Conservation (phyloP, 2,888 invertebrate genomes). For the Cremastinae sp. region DNA sequence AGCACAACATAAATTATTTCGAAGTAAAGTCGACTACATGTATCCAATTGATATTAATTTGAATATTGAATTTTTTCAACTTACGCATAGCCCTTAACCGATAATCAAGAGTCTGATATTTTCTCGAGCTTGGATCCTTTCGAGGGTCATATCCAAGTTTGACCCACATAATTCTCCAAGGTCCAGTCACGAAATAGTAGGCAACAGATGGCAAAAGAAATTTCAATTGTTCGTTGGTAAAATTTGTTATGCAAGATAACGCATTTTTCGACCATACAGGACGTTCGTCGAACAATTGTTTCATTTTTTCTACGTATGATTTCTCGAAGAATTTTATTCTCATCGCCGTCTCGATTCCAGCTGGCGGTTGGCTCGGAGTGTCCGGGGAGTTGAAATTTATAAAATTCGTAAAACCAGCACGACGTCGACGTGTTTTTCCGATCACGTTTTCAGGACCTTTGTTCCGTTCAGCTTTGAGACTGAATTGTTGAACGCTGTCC, state of each 20-base stretch:
- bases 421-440: slow-evolving; percentile 81
- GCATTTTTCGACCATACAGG: slow-evolving; percentile 95
- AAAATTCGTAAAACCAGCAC: slow-evolving; percentile 83
- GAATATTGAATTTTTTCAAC: too few relatives aligned
- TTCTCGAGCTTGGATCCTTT: slow-evolving; percentile 87
- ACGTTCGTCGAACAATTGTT: slow-evolving; percentile 87
- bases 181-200: slow-evolving; percentile 93
- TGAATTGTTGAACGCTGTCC: slow-evolving; percentile 82
- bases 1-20: slow-evolving; percentile 43
- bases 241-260: slow-evolving; percentile 85
- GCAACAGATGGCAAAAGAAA: slow-evolving; percentile 91
- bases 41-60: too few relatives aligned
- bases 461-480: slow-evolving; percentile 74
- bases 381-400: slow-evolving; percentile 84
- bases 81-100: slow-evolving; percentile 85
- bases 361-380: slow-evolving; percentile 85
- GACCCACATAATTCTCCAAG: slow-evolving; percentile 96
- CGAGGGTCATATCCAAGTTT: slow-evolving; percentile 95
- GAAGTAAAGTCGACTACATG: too few relatives aligned
- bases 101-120: slow-evolving; percentile 95
- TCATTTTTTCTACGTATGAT: slow-evolving; percentile 76
- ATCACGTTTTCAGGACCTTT: slow-evolving; percentile 78
- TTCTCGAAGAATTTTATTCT: slow-evolving; percentile 78
- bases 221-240: slow-evolving; percentile 85
- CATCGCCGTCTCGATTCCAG: slow-evolving; percentile 82